phyloP scores from a whole-genome alignment of 1,140 invertebrate genomes.

The Pseudomyrmex cubaensis region DNA sequence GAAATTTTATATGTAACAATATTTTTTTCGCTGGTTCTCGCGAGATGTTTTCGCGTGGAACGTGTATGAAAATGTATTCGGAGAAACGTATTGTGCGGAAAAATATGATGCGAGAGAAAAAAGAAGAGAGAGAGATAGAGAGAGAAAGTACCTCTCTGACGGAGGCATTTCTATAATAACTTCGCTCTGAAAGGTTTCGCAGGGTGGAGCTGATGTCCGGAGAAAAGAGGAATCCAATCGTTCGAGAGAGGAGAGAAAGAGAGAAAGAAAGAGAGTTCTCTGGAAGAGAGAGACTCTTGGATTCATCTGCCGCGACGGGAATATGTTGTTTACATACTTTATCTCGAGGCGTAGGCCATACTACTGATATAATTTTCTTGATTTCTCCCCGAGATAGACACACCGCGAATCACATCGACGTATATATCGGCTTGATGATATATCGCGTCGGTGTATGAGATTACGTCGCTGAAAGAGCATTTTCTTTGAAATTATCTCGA shows the following conservation, averaged over 20 bases:
- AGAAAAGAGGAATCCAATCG: constrained; percentile 54
- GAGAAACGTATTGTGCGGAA: not conserved
- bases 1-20: too few relatives aligned
- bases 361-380: constrained; percentile 9
- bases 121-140: not conserved
- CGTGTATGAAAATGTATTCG: not conserved
- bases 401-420: not conserved
- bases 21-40: not conserved
- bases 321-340: constrained; percentile 51
- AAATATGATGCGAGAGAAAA: constrained; percentile 42
- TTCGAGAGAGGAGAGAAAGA: not conserved
- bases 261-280: not conserved
- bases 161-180: constrained; percentile 48
- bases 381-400: not conserved
- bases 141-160: constrained; percentile 8
- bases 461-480: not conserved
- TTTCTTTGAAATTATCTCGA: not conserved
- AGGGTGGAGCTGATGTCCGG: constrained; percentile 24
- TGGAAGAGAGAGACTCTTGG: not conserved
- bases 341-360: not conserved
- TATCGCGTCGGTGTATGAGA: not conserved
- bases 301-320: constrained; percentile 9
- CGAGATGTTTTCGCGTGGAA: constrained; percentile 14
- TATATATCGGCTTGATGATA: not conserved
- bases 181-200: constrained; percentile 24